Conservation (phyloP, 2,113 vertebrate species). For the Haemorhous mexicanus region DNA sequence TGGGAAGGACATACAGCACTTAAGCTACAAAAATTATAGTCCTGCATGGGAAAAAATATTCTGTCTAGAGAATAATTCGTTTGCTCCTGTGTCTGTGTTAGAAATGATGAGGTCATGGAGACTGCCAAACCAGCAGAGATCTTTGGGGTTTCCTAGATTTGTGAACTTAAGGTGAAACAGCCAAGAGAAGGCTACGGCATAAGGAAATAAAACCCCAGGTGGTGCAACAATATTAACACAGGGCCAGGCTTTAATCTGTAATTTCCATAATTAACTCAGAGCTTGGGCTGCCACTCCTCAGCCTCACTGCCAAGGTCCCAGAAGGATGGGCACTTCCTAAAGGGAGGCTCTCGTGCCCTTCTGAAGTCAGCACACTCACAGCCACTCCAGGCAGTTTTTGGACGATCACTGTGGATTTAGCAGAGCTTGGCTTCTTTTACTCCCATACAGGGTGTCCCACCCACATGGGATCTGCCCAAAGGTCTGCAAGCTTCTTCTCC, state of each 20-base stretch:
- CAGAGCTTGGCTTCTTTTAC: rapidly evolving
- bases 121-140: background rate
- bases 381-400: background rate
- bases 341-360: background rate
- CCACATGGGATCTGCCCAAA: background rate
- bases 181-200: background rate
- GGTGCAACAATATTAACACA: background rate
- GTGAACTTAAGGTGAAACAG: background rate
- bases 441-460: rapidly evolving
- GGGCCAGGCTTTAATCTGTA: background rate
- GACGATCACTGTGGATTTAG: rapidly evolving
- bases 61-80: background rate
- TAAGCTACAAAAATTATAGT: background rate
- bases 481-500: background rate
- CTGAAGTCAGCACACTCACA: background rate
- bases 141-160: background rate
- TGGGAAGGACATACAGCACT: background rate
- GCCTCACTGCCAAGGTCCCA: background rate
- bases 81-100: background rate
- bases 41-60: background rate
- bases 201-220: background rate
- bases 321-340: background rate
- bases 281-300: background rate
- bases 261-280: background rate
- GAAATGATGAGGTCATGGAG: background rate